These are phyloP conservation scores for Passer montanus DNA, from an alignment of 2,113 vertebrate species.

Conservation along the genomic window DNA sequence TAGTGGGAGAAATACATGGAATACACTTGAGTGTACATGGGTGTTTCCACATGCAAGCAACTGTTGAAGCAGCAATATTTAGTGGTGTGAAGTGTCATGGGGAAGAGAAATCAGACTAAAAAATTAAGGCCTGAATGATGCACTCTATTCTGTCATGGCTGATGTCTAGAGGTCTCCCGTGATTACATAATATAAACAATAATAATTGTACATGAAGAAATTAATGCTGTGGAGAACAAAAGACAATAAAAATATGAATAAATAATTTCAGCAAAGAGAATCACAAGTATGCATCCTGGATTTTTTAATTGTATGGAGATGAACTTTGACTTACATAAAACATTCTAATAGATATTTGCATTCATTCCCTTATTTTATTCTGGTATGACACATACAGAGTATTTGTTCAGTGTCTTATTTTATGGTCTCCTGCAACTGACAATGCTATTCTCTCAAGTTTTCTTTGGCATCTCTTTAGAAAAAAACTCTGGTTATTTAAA, in stretches of 20 bases:
- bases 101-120: not conserved
- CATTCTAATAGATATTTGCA: not conserved
- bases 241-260: not conserved
- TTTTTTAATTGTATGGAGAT: not conserved
- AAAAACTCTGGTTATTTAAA: not conserved
- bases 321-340: not conserved
- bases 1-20: not conserved
- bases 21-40: not conserved
- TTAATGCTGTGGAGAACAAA: not conserved
- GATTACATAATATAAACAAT: not conserved
- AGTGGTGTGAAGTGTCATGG: not conserved
- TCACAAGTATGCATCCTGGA: not conserved
- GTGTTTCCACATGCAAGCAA: not conserved
- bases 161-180: not conserved
- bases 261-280: not conserved
- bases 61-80: not conserved
- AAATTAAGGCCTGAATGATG: not conserved
- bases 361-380: not conserved
- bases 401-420: not conserved
- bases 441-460: not conserved
- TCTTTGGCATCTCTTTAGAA: not conserved
- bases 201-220: not conserved
- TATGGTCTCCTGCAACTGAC: not conserved
- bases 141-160: not conserved
- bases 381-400: not conserved